A percentile compares a stretch with the other conserved stretches of the same genome.
Conservation (phyloP, 2,797 vertebrate genomes). For the Myioborus melanocephalus region DNA sequence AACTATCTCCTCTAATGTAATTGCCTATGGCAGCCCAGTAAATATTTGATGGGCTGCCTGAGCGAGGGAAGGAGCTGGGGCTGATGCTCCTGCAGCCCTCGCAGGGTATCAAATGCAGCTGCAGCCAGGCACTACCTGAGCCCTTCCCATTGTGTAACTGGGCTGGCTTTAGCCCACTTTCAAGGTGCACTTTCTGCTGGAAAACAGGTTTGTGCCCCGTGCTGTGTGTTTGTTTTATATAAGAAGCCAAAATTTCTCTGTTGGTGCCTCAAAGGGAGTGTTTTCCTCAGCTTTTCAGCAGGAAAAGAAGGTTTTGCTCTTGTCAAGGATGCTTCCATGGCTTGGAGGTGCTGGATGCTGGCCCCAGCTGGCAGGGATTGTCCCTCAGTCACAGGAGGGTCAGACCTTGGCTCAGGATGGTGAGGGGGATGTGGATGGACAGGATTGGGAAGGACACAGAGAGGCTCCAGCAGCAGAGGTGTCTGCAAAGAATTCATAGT, state of each 20-base stretch:
- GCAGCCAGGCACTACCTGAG: conserved; percentile 46
- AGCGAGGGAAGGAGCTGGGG: conserved; percentile 83
- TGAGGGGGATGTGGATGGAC: accelerated
- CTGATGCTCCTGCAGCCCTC: conserved; percentile 60
- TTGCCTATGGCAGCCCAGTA: conserved; percentile 89
- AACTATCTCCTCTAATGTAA: conserved; percentile 92
- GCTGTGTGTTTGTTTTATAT: accelerated
- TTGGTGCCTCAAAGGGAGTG: accelerated
- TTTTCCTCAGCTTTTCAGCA: background rate
- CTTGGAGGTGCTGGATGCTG: background rate
- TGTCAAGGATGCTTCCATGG: accelerated
- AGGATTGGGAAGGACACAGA: background rate
- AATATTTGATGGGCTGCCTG: conserved; percentile 94
- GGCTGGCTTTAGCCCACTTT: background rate
- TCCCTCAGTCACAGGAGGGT: background rate
- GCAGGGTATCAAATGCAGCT: conserved; percentile 42
- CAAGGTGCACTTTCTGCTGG: background rate
- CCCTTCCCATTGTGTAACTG: background rate
- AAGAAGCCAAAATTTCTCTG: background rate
- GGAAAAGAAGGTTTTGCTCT: background rate
- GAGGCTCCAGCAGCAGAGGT: background rate
- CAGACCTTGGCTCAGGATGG: background rate
- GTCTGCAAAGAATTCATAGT: background rate
- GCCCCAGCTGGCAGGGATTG: accelerated
- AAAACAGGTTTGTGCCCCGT: background rate